Percentiles rank a stretch among this genome's conserved stretches.
Evolutionary conservation across 2,888 invertebrate genomes (phyloP).

Genomic region (Deilephila porcellus): DNA sequence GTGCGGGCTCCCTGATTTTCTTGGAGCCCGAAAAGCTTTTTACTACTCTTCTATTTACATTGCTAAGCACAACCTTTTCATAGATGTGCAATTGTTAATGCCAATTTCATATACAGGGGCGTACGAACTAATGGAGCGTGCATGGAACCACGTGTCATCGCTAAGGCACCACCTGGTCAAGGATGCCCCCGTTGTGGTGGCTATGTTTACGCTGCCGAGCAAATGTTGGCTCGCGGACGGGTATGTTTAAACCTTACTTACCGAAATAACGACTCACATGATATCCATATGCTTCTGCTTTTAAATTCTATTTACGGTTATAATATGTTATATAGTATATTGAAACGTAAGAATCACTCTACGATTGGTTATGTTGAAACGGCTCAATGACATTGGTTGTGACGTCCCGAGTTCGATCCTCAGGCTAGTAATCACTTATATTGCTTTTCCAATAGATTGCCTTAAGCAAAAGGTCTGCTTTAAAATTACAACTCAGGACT

Average conservation of each 20-base stretch:
- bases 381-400: neutral
- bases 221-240: slow-evolving; percentile 95
- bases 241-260: slow-evolving; percentile 75
- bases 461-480: no score
- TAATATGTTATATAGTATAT: no score
- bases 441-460: no score
- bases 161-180: slow-evolving; percentile 93
- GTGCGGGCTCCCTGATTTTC: slow-evolving; percentile 69
- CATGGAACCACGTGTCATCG: slow-evolving; percentile 89
- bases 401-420: neutral
- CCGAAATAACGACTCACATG: neutral
- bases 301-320: neutral
- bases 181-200: slow-evolving; percentile 96
- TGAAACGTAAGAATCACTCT: no score
- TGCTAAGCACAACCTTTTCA: slow-evolving; percentile 56
- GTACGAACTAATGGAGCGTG: slow-evolving; percentile 86
- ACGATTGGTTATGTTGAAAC: no score
- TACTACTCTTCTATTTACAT: slow-evolving; percentile 79
- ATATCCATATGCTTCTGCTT: slow-evolving; percentile 7
- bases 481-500: no score
- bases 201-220: slow-evolving; percentile 95
- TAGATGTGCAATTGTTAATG: slow-evolving; percentile 51
- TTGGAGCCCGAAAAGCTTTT: slow-evolving; percentile 75
- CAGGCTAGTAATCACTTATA: no score
- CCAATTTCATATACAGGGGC: slow-evolving; percentile 66